Evolutionary conservation across 2,888 invertebrate genomes (phyloP).

Genomic region (Coelogynopora nodosa): DNA sequence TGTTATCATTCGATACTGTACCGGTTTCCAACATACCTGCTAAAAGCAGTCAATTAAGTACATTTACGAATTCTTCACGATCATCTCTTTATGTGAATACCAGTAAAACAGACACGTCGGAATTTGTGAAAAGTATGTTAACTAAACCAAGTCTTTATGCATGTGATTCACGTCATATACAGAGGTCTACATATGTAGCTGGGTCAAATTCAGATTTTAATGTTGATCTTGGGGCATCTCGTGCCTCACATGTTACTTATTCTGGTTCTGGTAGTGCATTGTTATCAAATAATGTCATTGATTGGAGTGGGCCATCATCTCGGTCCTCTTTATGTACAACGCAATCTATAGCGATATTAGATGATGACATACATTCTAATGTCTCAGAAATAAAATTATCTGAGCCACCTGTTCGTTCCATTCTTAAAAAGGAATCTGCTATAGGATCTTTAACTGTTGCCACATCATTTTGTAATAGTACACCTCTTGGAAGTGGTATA

Average conservation of each 20-base stretch:
- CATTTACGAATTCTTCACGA: background rate
- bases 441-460: background rate
- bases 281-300: background rate
- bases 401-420: background rate
- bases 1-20: background rate
- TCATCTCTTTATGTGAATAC: background rate
- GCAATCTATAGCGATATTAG: background rate
- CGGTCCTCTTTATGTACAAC: background rate
- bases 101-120: constrained; percentile 27
- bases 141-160: background rate
- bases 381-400: background rate
- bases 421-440: background rate
- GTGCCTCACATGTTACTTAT: background rate
- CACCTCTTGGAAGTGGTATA: background rate
- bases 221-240: background rate
- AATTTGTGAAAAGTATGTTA: constrained; percentile 40
- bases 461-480: background rate
- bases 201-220: background rate
- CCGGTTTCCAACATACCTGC: background rate
- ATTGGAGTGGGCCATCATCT: background rate
- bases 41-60: background rate
- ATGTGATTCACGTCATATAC: background rate
- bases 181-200: background rate
- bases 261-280: background rate
- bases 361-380: background rate